A percentile compares a stretch with the other conserved stretches of the same genome.
Conservation (phyloP, 1,140 invertebrate species). For the Diorhabda carinulata region DNA sequence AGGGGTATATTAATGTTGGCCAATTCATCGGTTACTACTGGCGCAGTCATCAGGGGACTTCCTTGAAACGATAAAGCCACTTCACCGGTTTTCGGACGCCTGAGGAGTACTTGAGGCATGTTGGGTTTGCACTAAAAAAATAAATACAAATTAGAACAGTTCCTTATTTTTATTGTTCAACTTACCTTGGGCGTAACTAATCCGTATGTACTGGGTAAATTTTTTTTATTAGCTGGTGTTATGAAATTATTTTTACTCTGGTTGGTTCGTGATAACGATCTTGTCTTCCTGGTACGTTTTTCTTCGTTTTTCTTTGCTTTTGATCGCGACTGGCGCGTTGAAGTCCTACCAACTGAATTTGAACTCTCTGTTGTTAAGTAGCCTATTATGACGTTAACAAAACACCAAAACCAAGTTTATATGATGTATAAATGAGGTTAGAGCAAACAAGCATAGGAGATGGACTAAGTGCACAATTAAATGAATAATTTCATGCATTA, state of each 20-base stretch:
- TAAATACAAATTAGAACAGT: not conserved
- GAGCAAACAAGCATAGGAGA: not conserved
- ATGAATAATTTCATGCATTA: not conserved
- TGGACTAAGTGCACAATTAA: not conserved
- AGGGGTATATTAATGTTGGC: constrained; percentile 63
- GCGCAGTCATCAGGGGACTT: constrained; percentile 56
- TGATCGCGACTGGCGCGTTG: not conserved
- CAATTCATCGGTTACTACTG: constrained; percentile 46
- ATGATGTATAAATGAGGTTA: constrained; percentile 1
- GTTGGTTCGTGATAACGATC: constrained; percentile 10
- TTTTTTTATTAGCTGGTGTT: constrained; percentile 10
- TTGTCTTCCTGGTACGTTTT: not conserved
- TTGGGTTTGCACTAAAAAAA: constrained; percentile 53
- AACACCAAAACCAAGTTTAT: constrained; percentile 18
- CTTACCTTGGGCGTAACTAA: constrained; percentile 16
- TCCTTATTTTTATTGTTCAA: not conserved
- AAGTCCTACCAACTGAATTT: constrained; percentile 13
- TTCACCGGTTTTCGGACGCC: constrained; percentile 60
- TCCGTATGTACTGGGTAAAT: constrained; percentile 13
- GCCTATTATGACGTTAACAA: constrained; percentile 10
- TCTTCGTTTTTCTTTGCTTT: not conserved
- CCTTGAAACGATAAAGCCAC: constrained; percentile 64
- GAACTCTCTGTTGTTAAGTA: constrained; percentile 17
- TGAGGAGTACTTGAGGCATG: constrained; percentile 56
- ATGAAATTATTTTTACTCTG: not conserved